phyloP scores from a whole-genome alignment of 1,140 invertebrate genomes.

The Ooceraea biroi region DNA sequence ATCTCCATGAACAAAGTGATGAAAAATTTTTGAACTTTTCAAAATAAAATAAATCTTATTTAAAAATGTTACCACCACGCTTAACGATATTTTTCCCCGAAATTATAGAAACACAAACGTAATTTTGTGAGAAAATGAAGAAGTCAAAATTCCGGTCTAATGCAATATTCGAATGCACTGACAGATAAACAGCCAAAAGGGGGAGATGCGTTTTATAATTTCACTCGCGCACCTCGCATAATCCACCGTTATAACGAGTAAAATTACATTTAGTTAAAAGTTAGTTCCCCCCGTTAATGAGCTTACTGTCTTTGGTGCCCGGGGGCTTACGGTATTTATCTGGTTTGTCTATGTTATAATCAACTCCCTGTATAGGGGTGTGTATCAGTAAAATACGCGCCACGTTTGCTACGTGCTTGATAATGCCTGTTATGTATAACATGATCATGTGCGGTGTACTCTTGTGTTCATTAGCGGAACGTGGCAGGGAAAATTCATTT shows the following conservation, averaged over 20 bases:
- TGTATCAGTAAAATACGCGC: constrained; percentile 52
- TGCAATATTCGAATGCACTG: background rate
- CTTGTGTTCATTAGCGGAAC: constrained; percentile 60
- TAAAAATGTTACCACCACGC: background rate
- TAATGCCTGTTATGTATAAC: constrained; percentile 57
- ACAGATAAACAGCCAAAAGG: background rate
- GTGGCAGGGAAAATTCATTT: constrained; percentile 54
- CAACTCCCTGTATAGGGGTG: constrained; percentile 34
- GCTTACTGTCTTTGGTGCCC: constrained; percentile 53
- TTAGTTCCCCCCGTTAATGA: constrained; percentile 48
- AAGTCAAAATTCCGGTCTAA: background rate
- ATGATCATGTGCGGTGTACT: constrained; percentile 48
- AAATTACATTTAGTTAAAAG: constrained; percentile 55
- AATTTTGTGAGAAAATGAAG: background rate
- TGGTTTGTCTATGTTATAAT: constrained; percentile 56
- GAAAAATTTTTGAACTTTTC: no score
- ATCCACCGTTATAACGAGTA: constrained; percentile 40
- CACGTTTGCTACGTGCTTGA: constrained; percentile 57
- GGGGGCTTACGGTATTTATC: constrained; percentile 45
- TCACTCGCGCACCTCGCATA: constrained; percentile 29
- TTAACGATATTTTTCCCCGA: background rate
- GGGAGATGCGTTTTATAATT: constrained; percentile 43
- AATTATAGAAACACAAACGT: background rate
- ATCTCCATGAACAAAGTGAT: no score
- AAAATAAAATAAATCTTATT: background rate